Evolutionary conservation across 53 echinoderm and acorn worm genomes (phyloP).

Genomic region (Patiria pectinifera): DNA sequence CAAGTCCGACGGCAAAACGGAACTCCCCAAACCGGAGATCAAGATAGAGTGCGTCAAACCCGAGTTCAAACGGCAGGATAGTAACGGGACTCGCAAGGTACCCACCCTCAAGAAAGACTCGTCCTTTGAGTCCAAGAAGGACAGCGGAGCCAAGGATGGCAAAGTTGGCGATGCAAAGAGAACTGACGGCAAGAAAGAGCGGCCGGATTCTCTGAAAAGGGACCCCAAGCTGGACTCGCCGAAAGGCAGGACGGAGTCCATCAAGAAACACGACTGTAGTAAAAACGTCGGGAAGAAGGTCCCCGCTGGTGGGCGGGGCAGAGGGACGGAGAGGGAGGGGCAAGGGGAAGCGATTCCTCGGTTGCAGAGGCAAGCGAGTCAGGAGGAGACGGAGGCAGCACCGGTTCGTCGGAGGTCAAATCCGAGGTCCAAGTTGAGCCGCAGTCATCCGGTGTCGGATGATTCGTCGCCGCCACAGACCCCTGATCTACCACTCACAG

Average conservation of each 20-base stretch:
- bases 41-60: conserved; percentile 57
- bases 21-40: conserved; percentile 59
- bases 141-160: conserved; percentile 23
- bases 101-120: conserved; percentile 51
- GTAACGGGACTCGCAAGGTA: conserved; percentile 43
- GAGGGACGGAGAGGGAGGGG: conserved; percentile 42
- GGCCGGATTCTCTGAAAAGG: conserved; percentile 56
- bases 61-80: conserved; percentile 67
- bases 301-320: conserved; percentile 50
- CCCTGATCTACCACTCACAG: conserved; percentile 77
- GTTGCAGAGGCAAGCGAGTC: conserved; percentile 83
- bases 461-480: conserved; percentile 92
- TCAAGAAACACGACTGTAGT: conserved; percentile 67
- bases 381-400: conserved; percentile 81
- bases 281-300: conserved; percentile 55
- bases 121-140: conserved; percentile 66
- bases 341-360: conserved; percentile 67
- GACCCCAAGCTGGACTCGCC: conserved; percentile 58
- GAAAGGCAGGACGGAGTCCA: conserved; percentile 55
- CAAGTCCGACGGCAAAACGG: conserved; percentile 51
- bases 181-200: conserved; percentile 64
- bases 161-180: conserved; percentile 43
- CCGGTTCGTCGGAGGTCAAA: conserved; percentile 73
- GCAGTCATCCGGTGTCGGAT: conserved; percentile 89
- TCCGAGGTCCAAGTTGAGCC: conserved; percentile 75